phyloP scores from a whole-genome alignment of 1,140 invertebrate species.

The Papilio xuthus region DNA sequence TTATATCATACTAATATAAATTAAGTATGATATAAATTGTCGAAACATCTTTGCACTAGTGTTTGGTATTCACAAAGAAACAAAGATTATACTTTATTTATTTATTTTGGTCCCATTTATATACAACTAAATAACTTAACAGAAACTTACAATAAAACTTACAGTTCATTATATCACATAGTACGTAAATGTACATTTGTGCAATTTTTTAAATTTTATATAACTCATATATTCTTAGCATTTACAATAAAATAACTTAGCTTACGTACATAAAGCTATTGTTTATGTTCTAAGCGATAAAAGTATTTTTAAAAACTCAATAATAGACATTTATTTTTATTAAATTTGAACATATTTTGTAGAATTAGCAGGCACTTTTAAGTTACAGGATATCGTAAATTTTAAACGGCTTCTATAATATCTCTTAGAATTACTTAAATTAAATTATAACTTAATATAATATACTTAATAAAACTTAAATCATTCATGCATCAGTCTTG shows the following conservation, averaged over 20 bases:
- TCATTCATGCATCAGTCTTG: slow-evolving; percentile 57
- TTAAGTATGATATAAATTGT: too few relatives aligned
- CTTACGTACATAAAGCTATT: background rate
- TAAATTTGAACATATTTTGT: background rate
- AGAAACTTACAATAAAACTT: slow-evolving; percentile 41
- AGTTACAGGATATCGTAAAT: background rate
- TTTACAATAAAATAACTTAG: background rate
- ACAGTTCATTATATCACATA: slow-evolving; percentile 61
- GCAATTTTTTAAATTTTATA: background rate
- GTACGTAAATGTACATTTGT: slow-evolving; percentile 47
- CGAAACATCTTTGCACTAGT: background rate
- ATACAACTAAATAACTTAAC: slow-evolving; percentile 40
- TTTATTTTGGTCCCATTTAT: slow-evolving; percentile 74
- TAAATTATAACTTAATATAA: background rate
- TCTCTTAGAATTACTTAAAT: background rate
- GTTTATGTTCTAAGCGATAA: background rate
- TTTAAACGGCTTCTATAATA: background rate
- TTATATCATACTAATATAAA: too few relatives aligned
- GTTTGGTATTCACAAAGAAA: background rate
- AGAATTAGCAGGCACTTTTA: background rate
- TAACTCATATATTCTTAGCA: background rate
- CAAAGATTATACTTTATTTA: slow-evolving; percentile 47
- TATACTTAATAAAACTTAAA: slow-evolving; percentile 25
- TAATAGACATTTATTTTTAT: too few relatives aligned
- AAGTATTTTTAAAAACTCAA: too few relatives aligned